Conservation (phyloP, 2,888 invertebrate genomes). For the Hyppa rectilinea region DNA sequence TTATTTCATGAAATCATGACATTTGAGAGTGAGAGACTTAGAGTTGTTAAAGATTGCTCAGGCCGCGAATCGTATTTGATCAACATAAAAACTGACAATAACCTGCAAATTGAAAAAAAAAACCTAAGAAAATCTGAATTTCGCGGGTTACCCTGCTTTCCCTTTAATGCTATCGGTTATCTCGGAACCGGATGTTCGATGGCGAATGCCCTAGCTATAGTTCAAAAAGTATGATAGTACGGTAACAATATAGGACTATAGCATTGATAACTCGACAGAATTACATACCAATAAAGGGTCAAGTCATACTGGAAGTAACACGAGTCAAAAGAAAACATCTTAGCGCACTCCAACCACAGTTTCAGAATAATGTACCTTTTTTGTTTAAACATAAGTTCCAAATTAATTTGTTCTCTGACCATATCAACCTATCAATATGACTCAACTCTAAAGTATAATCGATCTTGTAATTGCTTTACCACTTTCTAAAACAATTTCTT, state of each 20-base stretch:
- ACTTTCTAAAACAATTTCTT: background rate
- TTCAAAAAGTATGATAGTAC: background rate
- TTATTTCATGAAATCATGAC: too few relatives aligned
- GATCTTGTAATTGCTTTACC: background rate
- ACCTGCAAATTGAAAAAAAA: too few relatives aligned
- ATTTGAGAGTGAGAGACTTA: too few relatives aligned
- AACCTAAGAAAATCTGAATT: too few relatives aligned
- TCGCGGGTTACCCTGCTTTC: too few relatives aligned
- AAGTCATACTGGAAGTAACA: constrained; percentile 10
- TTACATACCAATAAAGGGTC: background rate
- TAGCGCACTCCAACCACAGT: background rate
- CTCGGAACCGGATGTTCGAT: background rate
- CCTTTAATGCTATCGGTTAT: background rate
- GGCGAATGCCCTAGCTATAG: background rate
- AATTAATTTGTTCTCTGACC: background rate
- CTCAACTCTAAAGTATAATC: background rate
- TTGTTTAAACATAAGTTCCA: background rate
- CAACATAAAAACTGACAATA: too few relatives aligned
- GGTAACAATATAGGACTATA: background rate
- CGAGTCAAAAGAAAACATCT: background rate
- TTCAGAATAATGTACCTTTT: background rate
- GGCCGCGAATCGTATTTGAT: too few relatives aligned
- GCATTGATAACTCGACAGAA: constrained; percentile 20
- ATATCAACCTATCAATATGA: background rate
- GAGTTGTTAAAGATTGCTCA: too few relatives aligned